A percentile compares a stretch with the other conserved stretches of the same genome.
phyloP scores from a whole-genome alignment of 2,113 vertebrate genomes.

The Ginglymostoma cirratum region DNA sequence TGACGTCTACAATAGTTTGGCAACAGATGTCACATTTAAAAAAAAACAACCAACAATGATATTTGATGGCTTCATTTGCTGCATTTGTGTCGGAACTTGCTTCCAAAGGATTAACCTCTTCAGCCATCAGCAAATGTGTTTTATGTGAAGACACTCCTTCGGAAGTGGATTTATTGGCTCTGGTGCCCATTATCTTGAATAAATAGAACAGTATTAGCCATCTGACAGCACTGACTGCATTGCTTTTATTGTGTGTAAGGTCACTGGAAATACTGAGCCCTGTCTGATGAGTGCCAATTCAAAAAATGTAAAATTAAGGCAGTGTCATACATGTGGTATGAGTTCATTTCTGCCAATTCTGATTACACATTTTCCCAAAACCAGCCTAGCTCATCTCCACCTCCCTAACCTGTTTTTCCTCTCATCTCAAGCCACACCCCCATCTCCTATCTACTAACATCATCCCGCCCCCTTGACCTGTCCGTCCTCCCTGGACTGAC shows the following conservation, averaged over 20 bases:
- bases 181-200: background rate
- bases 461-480: too few relatives aligned
- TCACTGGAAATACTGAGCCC: background rate
- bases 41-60: background rate
- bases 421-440: too few relatives aligned
- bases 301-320: background rate
- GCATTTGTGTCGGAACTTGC: background rate
- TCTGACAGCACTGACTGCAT: background rate
- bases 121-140: background rate
- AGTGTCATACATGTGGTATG: background rate
- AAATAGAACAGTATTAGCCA: background rate
- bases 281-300: background rate
- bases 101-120: background rate
- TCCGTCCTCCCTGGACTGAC: too few relatives aligned
- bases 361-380: background rate
- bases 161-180: background rate
- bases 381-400: too few relatives aligned
- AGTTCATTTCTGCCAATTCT: background rate
- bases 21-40: background rate
- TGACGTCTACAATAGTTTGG: background rate
- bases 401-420: too few relatives aligned
- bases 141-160: background rate
- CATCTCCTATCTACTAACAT: too few relatives aligned
- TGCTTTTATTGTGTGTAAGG: background rate
- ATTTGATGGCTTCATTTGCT: background rate